Base-by-base conservation (phyloP, 2,113 vertebrate species). In the Heliornis fulica region DNA sequence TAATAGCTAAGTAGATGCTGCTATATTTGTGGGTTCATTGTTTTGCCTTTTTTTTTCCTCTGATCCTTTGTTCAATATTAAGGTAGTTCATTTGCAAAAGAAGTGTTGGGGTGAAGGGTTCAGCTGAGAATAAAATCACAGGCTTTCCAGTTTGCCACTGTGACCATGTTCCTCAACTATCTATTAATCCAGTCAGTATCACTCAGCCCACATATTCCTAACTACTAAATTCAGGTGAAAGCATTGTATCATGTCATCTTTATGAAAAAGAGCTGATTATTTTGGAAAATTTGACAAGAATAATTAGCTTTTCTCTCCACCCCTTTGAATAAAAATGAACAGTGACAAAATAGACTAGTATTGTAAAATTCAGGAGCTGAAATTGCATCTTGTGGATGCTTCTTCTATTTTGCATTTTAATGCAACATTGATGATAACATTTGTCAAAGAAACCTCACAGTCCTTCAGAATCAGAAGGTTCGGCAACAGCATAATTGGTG, bases 331-430 rank as follows among this genome's bases (percentile, higher is more conserved):
- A 93, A 94, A 97, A 95, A 77, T 77, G 91, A 90, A 70, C 51
- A 61, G 53, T 10, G 66, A 71, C 59, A 90, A 96, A 96, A 93
- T 92, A 96, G 96, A 65, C 64, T 45, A 59, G 38, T 32, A 59
- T 45, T 93, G 46, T 94, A 93, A 78, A 91, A 94, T 90, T 90
- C 83, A 87, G 93, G 78, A 97, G 75, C 65, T 93, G 94, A 94
- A 95, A 94, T 93, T 80, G 51, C 90, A 81, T 94, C 92, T 95
- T 96, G 96, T 87, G 92, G 92, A 94, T 95, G 88, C 85, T 13
- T 54, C 65, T 95, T 92, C 54, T 86, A 57, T 96, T 98, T 96
- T 97, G 93, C 96, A 96, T 96, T 95, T 89, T 93, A 96, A 96
- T 96, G 93, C 91, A 96, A 92, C 59, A 31, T 81, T 91, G 92